Percentiles rank a stretch among this genome's conserved stretches.
Conservation (phyloP, 92 coral and sea anemone species). For the Micromussa lordhowensis region DNA sequence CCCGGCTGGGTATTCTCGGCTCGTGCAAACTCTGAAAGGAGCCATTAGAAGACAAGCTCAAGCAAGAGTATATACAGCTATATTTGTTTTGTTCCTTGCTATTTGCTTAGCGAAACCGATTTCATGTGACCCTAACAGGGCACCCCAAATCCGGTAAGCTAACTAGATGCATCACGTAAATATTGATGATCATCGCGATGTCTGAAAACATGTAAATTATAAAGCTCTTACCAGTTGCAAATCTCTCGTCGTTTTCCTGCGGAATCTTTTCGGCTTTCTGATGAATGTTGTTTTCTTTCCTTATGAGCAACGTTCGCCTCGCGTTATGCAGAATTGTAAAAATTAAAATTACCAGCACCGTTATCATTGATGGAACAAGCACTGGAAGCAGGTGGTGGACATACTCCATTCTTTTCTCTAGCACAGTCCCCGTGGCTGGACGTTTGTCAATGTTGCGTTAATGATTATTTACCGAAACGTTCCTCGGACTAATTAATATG, state of each 20-base stretch:
- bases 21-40: no score
- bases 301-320: neutral
- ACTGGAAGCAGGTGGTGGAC: neutral
- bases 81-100: no score
- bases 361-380: neutral
- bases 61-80: no score
- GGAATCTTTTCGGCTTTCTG: neutral
- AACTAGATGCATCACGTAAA: neutral
- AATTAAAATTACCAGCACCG: neutral
- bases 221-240: conserved; percentile 3
- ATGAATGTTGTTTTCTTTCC: neutral
- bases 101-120: no score
- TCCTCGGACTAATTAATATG: neutral
- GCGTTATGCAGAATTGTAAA: neutral
- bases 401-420: neutral
- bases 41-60: no score
- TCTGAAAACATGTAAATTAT: neutral
- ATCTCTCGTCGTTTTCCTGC: conserved; percentile 7
- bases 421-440: no score
- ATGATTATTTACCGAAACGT: no score
- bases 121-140: no score
- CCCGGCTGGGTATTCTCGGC: no score
- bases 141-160: neutral
- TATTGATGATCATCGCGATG: neutral
- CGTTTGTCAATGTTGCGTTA: no score